Conservation (phyloP, 2,797 vertebrate species). For the Hozukius guyotensis region DNA sequence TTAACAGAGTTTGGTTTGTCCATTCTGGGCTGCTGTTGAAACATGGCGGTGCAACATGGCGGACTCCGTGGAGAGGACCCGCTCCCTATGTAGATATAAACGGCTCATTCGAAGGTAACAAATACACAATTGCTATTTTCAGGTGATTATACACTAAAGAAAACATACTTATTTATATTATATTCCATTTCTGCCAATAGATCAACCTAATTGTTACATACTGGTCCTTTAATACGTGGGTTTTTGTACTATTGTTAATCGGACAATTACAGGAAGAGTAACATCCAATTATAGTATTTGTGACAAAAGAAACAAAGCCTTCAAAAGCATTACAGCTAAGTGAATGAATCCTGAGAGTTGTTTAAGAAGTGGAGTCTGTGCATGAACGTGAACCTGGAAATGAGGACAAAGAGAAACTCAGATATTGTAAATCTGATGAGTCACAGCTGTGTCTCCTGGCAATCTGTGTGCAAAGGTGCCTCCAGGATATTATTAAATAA, state of each 20-base stretch:
- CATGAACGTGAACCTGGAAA: background rate
- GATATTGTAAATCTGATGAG: conserved; percentile 29
- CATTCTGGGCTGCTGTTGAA: no score
- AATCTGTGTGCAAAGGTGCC: conserved; percentile 14
- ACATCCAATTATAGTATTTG: background rate
- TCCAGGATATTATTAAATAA: background rate
- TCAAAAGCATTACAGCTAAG: background rate
- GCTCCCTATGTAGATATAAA: no score
- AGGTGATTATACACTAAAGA: no score
- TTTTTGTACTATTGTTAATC: background rate
- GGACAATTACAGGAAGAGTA: background rate
- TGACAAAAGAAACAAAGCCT: background rate
- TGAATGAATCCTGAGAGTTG: background rate
- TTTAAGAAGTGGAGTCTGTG: background rate
- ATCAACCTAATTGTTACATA: no score
- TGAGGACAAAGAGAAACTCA: background rate
- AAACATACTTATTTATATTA: no score
- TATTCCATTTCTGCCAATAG: no score
- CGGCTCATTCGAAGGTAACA: no score
- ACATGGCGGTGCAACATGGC: no score
- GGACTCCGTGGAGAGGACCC: no score
- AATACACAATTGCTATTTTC: no score
- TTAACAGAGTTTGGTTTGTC: no score
- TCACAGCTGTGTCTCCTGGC: conserved; percentile 26
- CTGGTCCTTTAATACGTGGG: background rate